These are phyloP conservation scores for Drepanosiphum platanoidis DNA, from an alignment of 2,888 invertebrate species.

Conservation along the genomic window DNA sequence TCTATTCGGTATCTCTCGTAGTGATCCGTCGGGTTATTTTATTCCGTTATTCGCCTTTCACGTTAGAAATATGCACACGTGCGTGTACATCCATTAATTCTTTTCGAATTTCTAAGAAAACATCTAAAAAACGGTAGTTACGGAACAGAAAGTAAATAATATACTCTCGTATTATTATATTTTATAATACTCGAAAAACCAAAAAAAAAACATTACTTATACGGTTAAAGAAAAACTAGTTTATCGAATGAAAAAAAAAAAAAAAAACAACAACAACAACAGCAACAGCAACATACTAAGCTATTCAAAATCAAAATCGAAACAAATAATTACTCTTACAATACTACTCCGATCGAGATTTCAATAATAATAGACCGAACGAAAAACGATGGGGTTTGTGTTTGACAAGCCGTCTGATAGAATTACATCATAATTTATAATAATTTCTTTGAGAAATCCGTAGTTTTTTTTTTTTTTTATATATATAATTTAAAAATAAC, in stretches of 20 bases:
- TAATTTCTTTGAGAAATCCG: slow-evolving; percentile 46
- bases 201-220: background rate
- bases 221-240: background rate
- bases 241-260: background rate
- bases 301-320: too few relatives aligned
- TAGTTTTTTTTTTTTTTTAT: too few relatives aligned
- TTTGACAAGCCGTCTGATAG: slow-evolving; percentile 6
- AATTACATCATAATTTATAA: background rate
- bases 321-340: background rate
- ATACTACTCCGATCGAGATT: background rate
- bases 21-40: background rate
- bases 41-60: background rate
- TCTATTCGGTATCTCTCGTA: background rate
- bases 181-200: background rate
- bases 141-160: background rate
- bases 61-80: background rate
- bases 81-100: background rate
- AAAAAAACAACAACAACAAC: too few relatives aligned
- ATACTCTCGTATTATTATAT: too few relatives aligned
- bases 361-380: background rate
- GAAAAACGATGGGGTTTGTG: slow-evolving; percentile 8
- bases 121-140: background rate
- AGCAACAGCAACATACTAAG: too few relatives aligned
- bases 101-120: background rate
- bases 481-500: slow-evolving; percentile 43